Evolutionary conservation across 2,797 vertebrate species (phyloP), one percentile per base, ranked within the genome.

Genomic region (Tachyglossus aculeatus): DNA sequence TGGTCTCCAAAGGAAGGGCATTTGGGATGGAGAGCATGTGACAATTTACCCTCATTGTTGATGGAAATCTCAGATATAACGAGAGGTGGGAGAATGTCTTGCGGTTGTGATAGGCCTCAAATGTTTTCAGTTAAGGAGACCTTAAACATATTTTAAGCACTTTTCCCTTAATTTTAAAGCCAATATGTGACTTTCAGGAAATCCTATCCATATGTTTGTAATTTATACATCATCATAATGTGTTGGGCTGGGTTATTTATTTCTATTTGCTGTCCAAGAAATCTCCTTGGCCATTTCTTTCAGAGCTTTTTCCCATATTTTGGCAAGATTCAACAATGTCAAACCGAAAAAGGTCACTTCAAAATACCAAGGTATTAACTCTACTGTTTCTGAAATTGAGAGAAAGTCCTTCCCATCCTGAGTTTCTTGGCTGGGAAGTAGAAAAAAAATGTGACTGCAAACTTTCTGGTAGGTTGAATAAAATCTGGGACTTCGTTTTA

Each of bases 141-240:
- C 40, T 39, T 57, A 76, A 70, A 58, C 57, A 22, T 66, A 18
- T 73, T 68, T 76, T 62, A 36, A 50, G 52, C 68, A 66, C 24
- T 74, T 77, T 63, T 40, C 41, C 45, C 41, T 45, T 66, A 63
- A 74, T 61, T 18, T 41, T 72, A 61, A 67, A 47, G 53, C 52
- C 67, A 10, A 39, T 29, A 31, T 43, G 18, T 51, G 43, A 54
- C 38, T 66, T 43, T 73, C 70, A 65, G 40, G 44, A 66, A 70
- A 70, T 67, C 59, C 52, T 53, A 62, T 45, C 47, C 61, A 59
- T 58, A 67, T 59, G 66, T 41, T 64, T 77, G 38, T 50, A 73
- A 62, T 54, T 70, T 48, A 54, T 48, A 48, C 25, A 29, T 29
- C 25, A 29, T 29, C 27, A 27, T 27, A 48, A 66, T 48, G 38